Evolutionary conservation across 1,140 invertebrate species (phyloP).

Genomic region (Antheraea pernyi): DNA sequence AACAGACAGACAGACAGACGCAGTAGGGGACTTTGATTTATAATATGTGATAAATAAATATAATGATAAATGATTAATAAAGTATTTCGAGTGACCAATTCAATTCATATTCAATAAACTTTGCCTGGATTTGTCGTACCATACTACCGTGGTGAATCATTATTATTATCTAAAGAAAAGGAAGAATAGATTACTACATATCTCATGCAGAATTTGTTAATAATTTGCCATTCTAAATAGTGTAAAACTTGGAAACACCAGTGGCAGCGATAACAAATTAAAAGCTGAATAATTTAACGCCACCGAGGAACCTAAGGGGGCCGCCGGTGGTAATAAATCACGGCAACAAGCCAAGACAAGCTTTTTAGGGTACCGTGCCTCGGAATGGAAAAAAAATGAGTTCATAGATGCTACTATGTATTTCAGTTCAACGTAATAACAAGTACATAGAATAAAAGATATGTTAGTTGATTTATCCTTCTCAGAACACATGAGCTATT

Average conservation of each 20-base stretch:
- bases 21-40: too few relatives aligned
- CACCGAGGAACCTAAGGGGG: slow-evolving; percentile 62
- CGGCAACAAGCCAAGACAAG: slow-evolving; percentile 61
- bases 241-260: slow-evolving; percentile 66
- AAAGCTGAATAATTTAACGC: slow-evolving; percentile 78
- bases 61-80: too few relatives aligned
- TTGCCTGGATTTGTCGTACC: too few relatives aligned
- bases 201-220: slow-evolving; percentile 53
- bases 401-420: background rate
- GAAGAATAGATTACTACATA: slow-evolving; percentile 16
- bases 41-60: too few relatives aligned
- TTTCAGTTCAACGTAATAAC: background rate
- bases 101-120: too few relatives aligned
- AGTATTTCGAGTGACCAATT: too few relatives aligned
- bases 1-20: too few relatives aligned
- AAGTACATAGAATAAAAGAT: too few relatives aligned
- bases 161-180: too few relatives aligned
- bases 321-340: slow-evolving; percentile 64
- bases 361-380: slow-evolving; percentile 32
- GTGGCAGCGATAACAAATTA: slow-evolving; percentile 75
- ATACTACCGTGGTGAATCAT: too few relatives aligned
- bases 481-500: too few relatives aligned
- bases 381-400: background rate
- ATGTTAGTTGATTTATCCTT: too few relatives aligned
- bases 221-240: slow-evolving; percentile 72